Conservation (phyloP, 2,797 vertebrate genomes). For the Lutjanus argentimaculatus region DNA sequence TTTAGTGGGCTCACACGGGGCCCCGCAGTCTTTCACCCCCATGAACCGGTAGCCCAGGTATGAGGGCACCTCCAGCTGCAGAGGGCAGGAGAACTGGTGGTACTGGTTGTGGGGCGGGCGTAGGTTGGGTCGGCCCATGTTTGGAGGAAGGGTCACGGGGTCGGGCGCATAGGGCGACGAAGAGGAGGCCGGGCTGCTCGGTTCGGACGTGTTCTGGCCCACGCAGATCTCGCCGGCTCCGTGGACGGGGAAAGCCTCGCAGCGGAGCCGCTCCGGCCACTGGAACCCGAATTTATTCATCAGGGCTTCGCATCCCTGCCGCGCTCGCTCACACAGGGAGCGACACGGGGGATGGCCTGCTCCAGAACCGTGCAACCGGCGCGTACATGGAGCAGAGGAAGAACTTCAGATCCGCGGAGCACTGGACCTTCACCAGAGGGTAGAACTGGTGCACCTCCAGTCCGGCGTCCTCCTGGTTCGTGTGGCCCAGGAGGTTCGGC, state of each 20-base stretch:
- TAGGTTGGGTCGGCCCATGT: constrained; percentile 63
- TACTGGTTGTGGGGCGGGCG: constrained; percentile 55
- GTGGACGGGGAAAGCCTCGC: constrained; percentile 94
- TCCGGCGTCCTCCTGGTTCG: constrained; percentile 95
- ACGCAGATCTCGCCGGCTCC: constrained; percentile 94
- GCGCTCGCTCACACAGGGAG: constrained; percentile 92
- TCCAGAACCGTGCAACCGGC: constrained; percentile 98
- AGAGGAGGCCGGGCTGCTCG: constrained; percentile 83
- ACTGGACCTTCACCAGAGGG: constrained; percentile 95
- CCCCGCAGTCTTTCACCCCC: constrained; percentile 95
- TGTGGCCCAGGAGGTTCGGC: constrained; percentile 96
- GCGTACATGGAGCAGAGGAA: constrained; percentile 99
- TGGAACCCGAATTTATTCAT: constrained; percentile 98
- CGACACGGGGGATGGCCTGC: constrained; percentile 94
- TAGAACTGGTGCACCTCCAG: constrained; percentile 97
- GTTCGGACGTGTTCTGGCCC: constrained; percentile 95
- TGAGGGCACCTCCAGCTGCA: constrained; percentile 93
- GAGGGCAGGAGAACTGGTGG: constrained; percentile 92
- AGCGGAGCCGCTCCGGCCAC: constrained; percentile 94
- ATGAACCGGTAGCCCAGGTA: constrained; percentile 96
- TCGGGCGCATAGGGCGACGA: constrained; percentile 88
- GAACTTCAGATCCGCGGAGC: constrained; percentile 94
- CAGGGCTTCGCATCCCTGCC: constrained; percentile 94
- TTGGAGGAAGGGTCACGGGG: constrained; percentile 84
- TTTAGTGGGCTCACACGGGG: constrained; percentile 93